These are phyloP conservation scores for Phrynocephalus versicolor DNA, from an alignment of 2,113 vertebrate species.

Conservation along the genomic window DNA sequence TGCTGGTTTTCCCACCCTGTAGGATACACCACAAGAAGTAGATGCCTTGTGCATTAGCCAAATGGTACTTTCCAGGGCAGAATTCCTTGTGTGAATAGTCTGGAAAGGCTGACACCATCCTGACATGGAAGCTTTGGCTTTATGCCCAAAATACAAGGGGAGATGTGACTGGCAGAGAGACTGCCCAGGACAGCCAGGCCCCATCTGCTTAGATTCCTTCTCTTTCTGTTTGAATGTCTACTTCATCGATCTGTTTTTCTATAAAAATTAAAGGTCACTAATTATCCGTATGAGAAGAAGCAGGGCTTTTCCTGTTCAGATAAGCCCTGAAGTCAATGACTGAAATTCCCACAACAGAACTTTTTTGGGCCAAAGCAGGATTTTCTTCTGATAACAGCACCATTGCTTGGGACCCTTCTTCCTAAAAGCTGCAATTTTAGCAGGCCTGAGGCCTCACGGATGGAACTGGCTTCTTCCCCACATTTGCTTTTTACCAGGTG, in stretches of 20 bases:
- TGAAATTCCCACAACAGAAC: not conserved
- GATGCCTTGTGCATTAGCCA: not conserved
- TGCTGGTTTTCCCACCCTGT: not conserved
- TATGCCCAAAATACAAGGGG: not conserved
- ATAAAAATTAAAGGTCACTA: fast-evolving
- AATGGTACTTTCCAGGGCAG: not conserved
- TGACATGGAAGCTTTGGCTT: not conserved
- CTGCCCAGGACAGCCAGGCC: fast-evolving
- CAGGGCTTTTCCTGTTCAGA: not conserved
- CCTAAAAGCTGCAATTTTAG: not conserved
- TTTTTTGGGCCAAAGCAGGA: not conserved
- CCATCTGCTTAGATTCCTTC: not conserved
- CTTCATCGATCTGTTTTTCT: not conserved
- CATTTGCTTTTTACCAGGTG: not conserved
- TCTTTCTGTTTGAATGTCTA: not conserved
- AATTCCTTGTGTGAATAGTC: not conserved
- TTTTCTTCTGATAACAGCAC: not conserved
- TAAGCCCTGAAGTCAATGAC: not conserved
- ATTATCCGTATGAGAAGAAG: not conserved
- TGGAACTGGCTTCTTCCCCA: not conserved
- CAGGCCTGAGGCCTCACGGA: not conserved
- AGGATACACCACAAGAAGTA: not conserved
- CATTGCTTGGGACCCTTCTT: not conserved
- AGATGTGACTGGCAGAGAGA: not conserved
- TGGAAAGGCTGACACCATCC: not conserved